Evolutionary conservation across 2,888 invertebrate species (phyloP), one percentile per base, ranked within the genome.

Genomic region (Dioctria rufipes): DNA sequence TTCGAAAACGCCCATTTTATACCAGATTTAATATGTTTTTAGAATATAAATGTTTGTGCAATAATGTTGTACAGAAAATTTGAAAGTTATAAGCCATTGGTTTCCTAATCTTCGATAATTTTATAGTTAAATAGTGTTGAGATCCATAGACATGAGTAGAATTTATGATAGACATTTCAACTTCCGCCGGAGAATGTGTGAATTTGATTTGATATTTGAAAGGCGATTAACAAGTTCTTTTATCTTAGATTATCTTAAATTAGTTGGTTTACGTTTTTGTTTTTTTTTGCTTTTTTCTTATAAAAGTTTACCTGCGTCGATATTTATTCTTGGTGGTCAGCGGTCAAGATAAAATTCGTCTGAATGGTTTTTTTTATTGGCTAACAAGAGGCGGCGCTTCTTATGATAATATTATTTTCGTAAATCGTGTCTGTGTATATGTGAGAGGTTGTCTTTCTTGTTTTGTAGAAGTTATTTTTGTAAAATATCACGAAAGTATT

Each of bases 131-230:
- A 69, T 49, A 25, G 37, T 49, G 37, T 49, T 25, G 46, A 51
- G 49, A 5, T 49, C 25, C 69, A 69, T 13, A 49, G 13, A 8
- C 8, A 37, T 8, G 49, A 11, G 8, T 3, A 8, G 2, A 63
- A 69, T 49, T 69, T 69, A 69, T 51, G 69, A 37, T 5, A 69
- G 46, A 69, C 51, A 49, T 51, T 67, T 39, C 51, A 13, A 49
- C 51, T 67, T 69, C 69, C 25, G 51, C 51, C 13, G 69, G 37
- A 69, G 49, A 67, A 8, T 46, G 49, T 25, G 25, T 49, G 37
- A 67, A 49, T 67, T 3, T 37, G 65, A 40, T 11, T 37, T 3
- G 65, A 11, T 65, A 39, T 11, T 65, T 4, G 11, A 11, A 58
- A 25, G 25, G 25, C 25, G 25, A 25, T 25, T 25, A 51, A 51